Percentiles rank a stretch among this genome's conserved stretches.
These are phyloP conservation scores for Copsychus sechellarum DNA, from an alignment of 2,113 vertebrate species.

Conservation along the genomic window DNA sequence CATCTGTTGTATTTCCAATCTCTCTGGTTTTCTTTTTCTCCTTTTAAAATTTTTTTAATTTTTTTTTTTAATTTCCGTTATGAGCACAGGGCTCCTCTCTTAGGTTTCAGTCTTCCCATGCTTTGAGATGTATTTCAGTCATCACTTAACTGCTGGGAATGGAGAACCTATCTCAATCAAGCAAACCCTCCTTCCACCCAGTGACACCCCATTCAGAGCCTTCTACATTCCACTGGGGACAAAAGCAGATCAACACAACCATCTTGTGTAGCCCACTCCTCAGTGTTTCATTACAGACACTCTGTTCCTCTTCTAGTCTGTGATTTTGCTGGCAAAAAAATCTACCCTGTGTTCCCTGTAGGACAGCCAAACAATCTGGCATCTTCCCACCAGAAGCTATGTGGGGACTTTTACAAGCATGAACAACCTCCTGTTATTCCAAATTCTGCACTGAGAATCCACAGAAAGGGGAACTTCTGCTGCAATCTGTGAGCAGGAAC, in stretches of 20 bases:
- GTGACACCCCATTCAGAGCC: not conserved
- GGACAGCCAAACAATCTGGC: not conserved
- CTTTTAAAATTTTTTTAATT: too few species aligned
- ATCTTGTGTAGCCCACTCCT: not conserved
- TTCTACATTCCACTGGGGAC: not conserved
- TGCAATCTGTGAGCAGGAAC: not conserved
- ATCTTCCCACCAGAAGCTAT: not conserved
- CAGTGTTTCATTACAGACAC: not conserved
- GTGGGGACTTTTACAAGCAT: not conserved
- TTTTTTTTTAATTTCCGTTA: not conserved
- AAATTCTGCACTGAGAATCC: not conserved
- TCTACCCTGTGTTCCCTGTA: not conserved
- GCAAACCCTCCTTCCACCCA: not conserved
- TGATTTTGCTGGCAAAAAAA: not conserved
- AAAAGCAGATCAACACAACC: not conserved
- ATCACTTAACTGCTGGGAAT: not conserved
- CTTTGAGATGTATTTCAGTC: not conserved
- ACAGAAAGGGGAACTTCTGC: not conserved
- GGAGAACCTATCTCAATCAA: not conserved
- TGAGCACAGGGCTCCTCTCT: rapidly evolving
- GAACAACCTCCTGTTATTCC: not conserved
- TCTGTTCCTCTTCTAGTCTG: not conserved
- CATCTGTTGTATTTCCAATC: not conserved
- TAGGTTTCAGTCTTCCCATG: not conserved
- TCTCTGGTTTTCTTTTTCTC: not conserved